Base-by-base conservation (phyloP, 1,140 invertebrate species). In the Drosophila sp. region DNA sequence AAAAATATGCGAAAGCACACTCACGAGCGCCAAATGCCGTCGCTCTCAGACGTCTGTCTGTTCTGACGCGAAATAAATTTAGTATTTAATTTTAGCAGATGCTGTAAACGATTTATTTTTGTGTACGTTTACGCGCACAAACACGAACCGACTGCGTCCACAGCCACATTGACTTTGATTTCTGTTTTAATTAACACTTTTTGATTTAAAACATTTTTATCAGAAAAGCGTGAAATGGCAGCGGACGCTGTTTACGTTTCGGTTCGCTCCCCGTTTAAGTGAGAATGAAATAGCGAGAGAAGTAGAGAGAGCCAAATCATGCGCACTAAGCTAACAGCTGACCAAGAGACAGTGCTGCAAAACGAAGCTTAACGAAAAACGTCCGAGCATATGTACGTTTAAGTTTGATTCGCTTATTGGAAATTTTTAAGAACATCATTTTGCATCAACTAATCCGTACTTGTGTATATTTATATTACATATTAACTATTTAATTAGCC, bases 161-260 rank as follows among this genome's bases (percentile, higher is more conserved):
- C 76, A 77, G 72, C 79, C 79, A 80, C 83, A 87, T 89, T 89
- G 83, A 87, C 87, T 87, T 87, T 79, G 83, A 82, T 87, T 89
- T 87, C 36, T 79, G 72, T 71, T 87, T 81, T 87, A 77, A 87
- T 87, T 87, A 87, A 87, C 83, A 87, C 83, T 79, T 78, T 87
- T 81, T 83, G 72, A 83, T 87, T 83, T 87, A 87, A 79, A 87
- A 87, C 83, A 87, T 89, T 87, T 89, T 87, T 87, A 89, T 89
- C 83, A 78, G 72, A 78, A 72, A 80, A 84, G 80, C 80, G 80
- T 84, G 76, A 84, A 83, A 80, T 86, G 59, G 80, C 80, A 83
- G 80, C 80, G 72, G 72, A 77, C 67, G 83, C 76, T 89, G 83
- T 87, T 87, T 87, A 87, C 83, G 79, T 89, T 87, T 74, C 82